Conservation (phyloP, 2,113 vertebrate species). For the Bambusicola thoracicus region DNA sequence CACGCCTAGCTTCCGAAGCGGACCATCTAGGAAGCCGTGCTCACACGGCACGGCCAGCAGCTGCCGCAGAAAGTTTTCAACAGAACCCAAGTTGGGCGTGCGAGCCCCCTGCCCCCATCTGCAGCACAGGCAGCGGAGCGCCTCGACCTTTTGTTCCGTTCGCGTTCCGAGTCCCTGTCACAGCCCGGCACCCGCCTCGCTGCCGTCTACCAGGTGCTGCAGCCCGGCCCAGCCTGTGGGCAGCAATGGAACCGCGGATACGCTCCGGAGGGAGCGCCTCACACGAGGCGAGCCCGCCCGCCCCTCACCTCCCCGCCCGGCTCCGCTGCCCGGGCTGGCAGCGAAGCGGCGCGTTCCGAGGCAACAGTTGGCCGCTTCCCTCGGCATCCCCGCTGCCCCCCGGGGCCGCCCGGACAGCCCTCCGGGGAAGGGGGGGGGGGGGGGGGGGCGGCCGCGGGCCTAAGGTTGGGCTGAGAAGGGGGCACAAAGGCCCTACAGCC, state of each 20-base stretch:
- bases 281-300: background rate
- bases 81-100: background rate
- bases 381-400: background rate
- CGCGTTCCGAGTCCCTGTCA: fast-evolving
- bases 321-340: background rate
- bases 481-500: background rate
- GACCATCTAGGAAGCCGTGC: background rate
- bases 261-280: background rate
- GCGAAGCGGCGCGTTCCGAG: background rate
- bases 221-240: background rate
- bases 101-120: background rate
- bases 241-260: background rate
- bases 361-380: conserved; percentile 13
- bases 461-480: background rate
- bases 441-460: background rate
- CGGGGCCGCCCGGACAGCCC: background rate
- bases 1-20: background rate
- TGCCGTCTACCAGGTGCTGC: background rate
- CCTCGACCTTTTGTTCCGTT: fast-evolving
- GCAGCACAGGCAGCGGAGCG: fast-evolving
- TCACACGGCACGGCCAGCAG: background rate
- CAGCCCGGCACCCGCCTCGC: background rate
- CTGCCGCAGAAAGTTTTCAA: background rate
- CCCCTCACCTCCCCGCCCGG: background rate
- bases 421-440: background rate